Base-by-base conservation (phyloP, 2,797 vertebrate genomes). In the Rhabdomys pumilio region DNA sequence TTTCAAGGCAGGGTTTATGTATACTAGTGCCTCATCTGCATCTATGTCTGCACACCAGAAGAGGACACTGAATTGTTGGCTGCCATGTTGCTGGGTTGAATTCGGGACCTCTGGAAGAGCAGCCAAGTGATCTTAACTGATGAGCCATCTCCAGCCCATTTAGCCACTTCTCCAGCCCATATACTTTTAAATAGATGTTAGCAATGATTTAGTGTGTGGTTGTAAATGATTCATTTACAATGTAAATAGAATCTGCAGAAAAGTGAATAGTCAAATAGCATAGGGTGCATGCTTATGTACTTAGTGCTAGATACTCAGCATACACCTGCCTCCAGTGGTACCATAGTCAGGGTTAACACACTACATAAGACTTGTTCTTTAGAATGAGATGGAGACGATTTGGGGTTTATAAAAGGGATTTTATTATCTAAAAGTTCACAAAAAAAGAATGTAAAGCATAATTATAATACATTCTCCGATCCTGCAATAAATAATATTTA, bases 211-310 rank as follows among this genome's bases (percentile, higher is more conserved):
- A 50, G 57, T 95, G 3, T 95, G 3, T 90, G 34, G 86, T 12
- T 92, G 55, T 95, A 92, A 94, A 65, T 67, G 94, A 82, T 80
- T 90, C 8, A 12, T 76, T 94, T 96, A 87, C 87, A 41, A 69
- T 65, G 63, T 31, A 24, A 85, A 47, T 57, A 89, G 67, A 93
- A 90, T 83, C 91, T 90, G 26, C 92, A 95, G 12, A 61, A 61
- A 91, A 89, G 67, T 69, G 22, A 81, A 57, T 77, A 91, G 41
- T 59, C 63, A 87, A 75, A 59, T 80, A 86, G 89, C 75, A 20
- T n/a, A 41, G 44, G 15, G 73, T 63, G 7, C 92, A 13, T 59
- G 29, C 79, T 81, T 83, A 13, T 92, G 31, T 93, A 80, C 79
- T 96, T 65, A 84, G n/a, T 79, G 22, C 76, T 31, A 50, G 53